phyloP scores from a whole-genome alignment of 2,888 invertebrate genomes.

The Sphecodes monilicornis region DNA sequence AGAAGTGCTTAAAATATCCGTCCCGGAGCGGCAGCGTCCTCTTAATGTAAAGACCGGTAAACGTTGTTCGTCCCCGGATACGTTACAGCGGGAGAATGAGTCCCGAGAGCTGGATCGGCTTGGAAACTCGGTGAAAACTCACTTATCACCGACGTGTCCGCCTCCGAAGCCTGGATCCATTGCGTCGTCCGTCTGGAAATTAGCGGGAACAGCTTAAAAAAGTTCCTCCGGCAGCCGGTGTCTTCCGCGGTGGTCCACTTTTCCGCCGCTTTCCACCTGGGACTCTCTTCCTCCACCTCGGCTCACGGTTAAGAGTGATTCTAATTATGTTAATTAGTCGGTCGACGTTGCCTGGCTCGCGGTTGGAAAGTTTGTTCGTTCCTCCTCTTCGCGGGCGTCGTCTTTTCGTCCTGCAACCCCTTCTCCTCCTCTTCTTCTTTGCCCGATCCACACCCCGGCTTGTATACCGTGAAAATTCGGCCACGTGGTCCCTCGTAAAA shows the following conservation, averaged over 20 bases:
- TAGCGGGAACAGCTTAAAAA: conserved; percentile 71
- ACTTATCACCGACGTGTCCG: conserved; percentile 26
- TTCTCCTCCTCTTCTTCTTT: neutral
- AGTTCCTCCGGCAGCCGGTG: conserved; percentile 49
- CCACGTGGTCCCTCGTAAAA: conserved; percentile 33
- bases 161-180: conserved; percentile 29
- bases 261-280: conserved; percentile 46
- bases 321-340: conserved; percentile 80
- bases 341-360: conserved; percentile 61
- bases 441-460: neutral
- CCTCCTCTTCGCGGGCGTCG: conserved; percentile 13
- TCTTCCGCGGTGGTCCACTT: conserved; percentile 61
- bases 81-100: neutral
- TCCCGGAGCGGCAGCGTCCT: neutral
- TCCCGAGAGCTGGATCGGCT: conserved; percentile 1
- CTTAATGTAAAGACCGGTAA: conserved; percentile 5
- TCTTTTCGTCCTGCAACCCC: neutral
- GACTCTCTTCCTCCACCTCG: conserved; percentile 31
- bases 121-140: conserved; percentile 29
- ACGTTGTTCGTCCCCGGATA: neutral
- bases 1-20: neutral
- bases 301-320: conserved; percentile 74
- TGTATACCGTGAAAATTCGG: conserved; percentile 19
- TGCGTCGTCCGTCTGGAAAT: conserved; percentile 59
- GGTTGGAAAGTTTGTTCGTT: conserved; percentile 77